Evolutionary conservation across 2,797 vertebrate genomes (phyloP).

Genomic region (Scolopax rusticola): DNA sequence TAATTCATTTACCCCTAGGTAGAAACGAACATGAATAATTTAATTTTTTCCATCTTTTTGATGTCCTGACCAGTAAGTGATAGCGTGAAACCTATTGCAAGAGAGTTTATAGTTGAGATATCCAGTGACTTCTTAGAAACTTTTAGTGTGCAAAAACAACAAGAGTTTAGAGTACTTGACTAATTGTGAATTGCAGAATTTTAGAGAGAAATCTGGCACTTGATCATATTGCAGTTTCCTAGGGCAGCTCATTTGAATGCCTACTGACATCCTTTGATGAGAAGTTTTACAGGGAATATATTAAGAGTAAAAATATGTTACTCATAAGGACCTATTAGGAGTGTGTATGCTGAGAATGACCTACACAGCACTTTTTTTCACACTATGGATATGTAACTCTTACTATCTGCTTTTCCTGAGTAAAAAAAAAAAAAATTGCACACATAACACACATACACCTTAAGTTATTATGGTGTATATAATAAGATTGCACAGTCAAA

Average conservation of each 20-base stretch:
- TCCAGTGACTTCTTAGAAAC: background rate
- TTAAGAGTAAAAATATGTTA: slow-evolving; percentile 1
- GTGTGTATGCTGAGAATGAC: background rate
- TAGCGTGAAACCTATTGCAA: background rate
- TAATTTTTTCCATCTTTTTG: background rate
- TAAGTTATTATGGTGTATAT: background rate
- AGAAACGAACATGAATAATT: background rate
- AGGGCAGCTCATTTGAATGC: slow-evolving; percentile 11
- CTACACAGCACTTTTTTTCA: slow-evolving; percentile 34
- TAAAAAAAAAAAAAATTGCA: background rate
- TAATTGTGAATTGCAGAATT: slow-evolving; percentile 16
- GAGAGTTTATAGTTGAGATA: background rate
- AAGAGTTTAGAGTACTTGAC: background rate
- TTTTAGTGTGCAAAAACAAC: background rate
- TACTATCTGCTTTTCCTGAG: background rate
- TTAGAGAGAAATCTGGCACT: background rate
- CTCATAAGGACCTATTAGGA: background rate
- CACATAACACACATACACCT: background rate
- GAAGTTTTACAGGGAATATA: background rate
- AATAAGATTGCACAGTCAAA: background rate
- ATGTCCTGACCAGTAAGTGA: background rate
- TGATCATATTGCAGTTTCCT: background rate
- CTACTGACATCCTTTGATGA: background rate
- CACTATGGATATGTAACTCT: background rate
- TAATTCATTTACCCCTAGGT: background rate